phyloP scores from a whole-genome alignment of 2,888 invertebrate genomes.

The Brachyopa scutellaris region DNA sequence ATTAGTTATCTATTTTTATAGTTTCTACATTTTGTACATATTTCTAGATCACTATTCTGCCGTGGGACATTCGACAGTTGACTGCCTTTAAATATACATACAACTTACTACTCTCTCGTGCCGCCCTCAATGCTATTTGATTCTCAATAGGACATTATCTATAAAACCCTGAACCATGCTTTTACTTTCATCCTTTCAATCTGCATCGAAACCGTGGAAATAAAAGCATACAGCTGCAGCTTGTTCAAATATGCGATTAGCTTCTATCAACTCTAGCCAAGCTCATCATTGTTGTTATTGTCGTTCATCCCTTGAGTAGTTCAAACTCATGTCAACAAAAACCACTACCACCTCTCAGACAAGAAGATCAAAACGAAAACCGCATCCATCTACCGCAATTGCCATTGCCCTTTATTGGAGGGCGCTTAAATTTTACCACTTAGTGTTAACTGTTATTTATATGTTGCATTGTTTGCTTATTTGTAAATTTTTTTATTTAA shows the following conservation, averaged over 20 bases:
- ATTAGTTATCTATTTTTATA: too few relatives aligned
- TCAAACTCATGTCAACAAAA: not conserved
- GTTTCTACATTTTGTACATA: too few relatives aligned
- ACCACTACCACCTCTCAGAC: not conserved
- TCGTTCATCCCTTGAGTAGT: not conserved
- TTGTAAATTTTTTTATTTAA: conserved; percentile 1
- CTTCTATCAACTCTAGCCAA: conserved; percentile 16
- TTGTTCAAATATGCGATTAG: conserved; percentile 6
- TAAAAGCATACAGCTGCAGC: not conserved
- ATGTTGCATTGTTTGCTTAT: conserved; percentile 51
- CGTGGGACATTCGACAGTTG: too few relatives aligned
- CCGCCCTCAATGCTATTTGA: too few relatives aligned
- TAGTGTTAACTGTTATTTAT: conserved; percentile 44
- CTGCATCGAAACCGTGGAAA: too few relatives aligned
- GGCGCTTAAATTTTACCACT: conserved; percentile 17
- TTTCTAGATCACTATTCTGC: too few relatives aligned
- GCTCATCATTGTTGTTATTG: too few relatives aligned
- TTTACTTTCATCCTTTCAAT: too few relatives aligned
- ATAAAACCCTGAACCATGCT: too few relatives aligned
- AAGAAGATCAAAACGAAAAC: not conserved
- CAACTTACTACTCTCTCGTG: too few relatives aligned
- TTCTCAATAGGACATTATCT: too few relatives aligned
- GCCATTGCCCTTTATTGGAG: conserved; percentile 35
- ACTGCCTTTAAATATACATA: too few relatives aligned
- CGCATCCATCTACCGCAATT: conserved; percentile 37